Percentiles rank a stretch among this genome's conserved stretches.
These are phyloP conservation scores for Orgyia antiqua DNA, from an alignment of 2,888 invertebrate species.

Conservation along the genomic window DNA sequence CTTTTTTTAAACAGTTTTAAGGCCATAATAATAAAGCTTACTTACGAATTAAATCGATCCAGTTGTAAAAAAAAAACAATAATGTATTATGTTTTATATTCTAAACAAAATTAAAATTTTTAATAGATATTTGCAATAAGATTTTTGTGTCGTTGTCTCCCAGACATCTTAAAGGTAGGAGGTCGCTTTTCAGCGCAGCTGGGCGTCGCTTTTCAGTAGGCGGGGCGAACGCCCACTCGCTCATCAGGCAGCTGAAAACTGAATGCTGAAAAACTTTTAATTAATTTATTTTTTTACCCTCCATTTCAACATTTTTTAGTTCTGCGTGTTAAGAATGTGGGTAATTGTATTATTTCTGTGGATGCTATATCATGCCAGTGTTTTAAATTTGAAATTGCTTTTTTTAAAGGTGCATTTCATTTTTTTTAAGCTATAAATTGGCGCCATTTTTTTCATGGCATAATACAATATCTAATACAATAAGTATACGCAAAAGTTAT, in stretches of 20 bases:
- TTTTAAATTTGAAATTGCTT: slow-evolving; percentile 8
- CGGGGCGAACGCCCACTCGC: slow-evolving; percentile 52
- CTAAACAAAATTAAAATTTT: too few species aligned
- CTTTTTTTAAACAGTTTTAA: too few species aligned
- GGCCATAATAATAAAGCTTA: too few species aligned
- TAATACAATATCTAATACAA: too few species aligned
- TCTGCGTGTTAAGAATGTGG: slow-evolving; percentile 20
- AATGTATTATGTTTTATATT: too few species aligned
- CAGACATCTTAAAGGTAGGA: slow-evolving; percentile 40
- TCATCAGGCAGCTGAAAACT: slow-evolving; percentile 39
- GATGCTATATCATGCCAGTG: slow-evolving; percentile 5
- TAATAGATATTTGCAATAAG: too few species aligned
- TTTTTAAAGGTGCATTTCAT: too few species aligned
- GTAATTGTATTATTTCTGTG: slow-evolving; percentile 14
- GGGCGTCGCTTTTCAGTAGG: slow-evolving; percentile 69
- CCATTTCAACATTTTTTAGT: slow-evolving; percentile 17
- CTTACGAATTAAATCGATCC: too few species aligned
- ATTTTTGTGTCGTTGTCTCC: slow-evolving; percentile 8
- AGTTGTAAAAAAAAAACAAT: too few species aligned
- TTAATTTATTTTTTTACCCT: slow-evolving; percentile 19
- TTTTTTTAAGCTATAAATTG: too few species aligned
- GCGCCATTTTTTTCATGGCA: too few species aligned
- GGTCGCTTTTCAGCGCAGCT: slow-evolving; percentile 62
- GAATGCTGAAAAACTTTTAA: slow-evolving; percentile 21
- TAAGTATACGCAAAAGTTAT: too few species aligned